Conservation (phyloP, 2,113 vertebrate species). For the Engystomops pustulosus region DNA sequence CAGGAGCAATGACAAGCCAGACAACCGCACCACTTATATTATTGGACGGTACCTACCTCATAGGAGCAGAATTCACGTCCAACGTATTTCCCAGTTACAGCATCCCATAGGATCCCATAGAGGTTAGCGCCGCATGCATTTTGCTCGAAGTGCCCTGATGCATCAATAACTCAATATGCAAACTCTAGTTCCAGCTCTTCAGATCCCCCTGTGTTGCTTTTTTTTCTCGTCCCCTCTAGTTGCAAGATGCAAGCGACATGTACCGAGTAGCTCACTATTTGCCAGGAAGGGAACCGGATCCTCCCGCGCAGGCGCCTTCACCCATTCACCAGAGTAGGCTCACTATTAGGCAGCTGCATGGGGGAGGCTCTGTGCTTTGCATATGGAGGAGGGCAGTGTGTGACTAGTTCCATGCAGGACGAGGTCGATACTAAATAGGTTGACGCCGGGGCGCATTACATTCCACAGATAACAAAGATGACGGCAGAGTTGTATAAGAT, state of each 20-base stretch:
- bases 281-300: conserved; percentile 50
- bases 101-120: neutral
- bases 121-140: neutral
- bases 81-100: neutral
- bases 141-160: neutral
- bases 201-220: too few relatives aligned
- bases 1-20: too few relatives aligned
- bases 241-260: conserved; percentile 40
- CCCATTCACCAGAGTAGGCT: neutral
- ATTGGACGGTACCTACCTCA: conserved; percentile 20
- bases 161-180: neutral
- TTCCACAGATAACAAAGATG: conserved; percentile 10
- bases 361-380: conserved; percentile 33
- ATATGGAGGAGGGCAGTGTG: conserved; percentile 11
- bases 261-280: conserved; percentile 45
- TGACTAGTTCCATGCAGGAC: neutral
- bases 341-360: conserved; percentile 41
- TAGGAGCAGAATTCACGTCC: conserved; percentile 21
- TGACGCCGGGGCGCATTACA: conserved; percentile 16
- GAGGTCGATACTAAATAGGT: conserved; percentile 2
- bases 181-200: neutral
- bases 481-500: neutral
- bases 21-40: too few relatives aligned
- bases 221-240: neutral
- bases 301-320: conserved; percentile 46